These are phyloP conservation scores for Tetragonula carbonaria DNA, from an alignment of 2,888 invertebrate genomes.

Conservation along the genomic window DNA sequence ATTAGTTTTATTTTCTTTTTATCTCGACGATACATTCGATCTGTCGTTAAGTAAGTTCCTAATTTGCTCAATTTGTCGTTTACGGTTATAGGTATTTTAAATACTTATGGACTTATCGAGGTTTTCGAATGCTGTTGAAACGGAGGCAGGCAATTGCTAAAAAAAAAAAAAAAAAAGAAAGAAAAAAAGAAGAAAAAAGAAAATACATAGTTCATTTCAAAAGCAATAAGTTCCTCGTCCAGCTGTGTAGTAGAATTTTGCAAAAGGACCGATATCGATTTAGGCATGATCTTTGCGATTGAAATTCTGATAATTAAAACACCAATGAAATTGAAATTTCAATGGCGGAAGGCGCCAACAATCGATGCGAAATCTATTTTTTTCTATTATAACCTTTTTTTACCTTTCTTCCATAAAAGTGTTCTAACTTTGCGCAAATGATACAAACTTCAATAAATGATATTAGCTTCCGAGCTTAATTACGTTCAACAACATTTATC, in stretches of 20 bases:
- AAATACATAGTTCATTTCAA: no score
- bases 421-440: no score
- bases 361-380: not conserved
- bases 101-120: not conserved
- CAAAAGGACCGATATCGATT: constrained; percentile 1
- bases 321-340: constrained; percentile 1
- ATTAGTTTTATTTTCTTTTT: not conserved
- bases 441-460: no score
- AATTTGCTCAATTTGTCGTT: not conserved
- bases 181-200: no score
- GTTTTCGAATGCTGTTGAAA: not conserved
- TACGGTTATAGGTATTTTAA: not conserved
- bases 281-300: not conserved
- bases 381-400: not conserved
- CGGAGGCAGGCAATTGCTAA: not conserved
- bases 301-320: not conserved
- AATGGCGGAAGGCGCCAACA: not conserved
- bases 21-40: not conserved
- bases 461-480: no score
- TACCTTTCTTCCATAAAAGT: not conserved
- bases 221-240: not conserved
- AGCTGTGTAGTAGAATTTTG: not conserved
- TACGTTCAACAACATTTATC: no score
- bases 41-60: not conserved
- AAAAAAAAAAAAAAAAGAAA: not conserved